Base-by-base conservation (phyloP, 2,888 invertebrate genomes). In the Standfussiana lucernea region DNA sequence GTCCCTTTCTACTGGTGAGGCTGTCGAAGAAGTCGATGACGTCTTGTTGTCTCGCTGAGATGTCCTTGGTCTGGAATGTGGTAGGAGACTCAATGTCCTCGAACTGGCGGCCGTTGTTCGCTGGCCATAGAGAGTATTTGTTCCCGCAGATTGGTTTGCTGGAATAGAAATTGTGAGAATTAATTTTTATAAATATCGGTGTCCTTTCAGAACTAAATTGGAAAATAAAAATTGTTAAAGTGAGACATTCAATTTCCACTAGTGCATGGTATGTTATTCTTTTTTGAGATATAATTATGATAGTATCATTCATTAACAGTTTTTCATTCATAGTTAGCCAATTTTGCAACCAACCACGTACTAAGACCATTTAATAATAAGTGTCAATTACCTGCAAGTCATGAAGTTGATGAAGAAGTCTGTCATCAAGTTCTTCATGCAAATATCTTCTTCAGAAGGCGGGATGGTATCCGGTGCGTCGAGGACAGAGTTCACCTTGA, bases 361-460 rank as follows among this genome's bases (percentile, higher is more conserved):
- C 40, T 40, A n/a, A 62, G 4, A 40, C n/a, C n/a, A n/a, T 28
- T 40, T n/a, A 40, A 40, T 28, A 40, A 42, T n/a, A 40, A 40
- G 40, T 40, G 64, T 40, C 24, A 91, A 71, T 93, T 90, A 96
- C 96, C 94, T 90, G 91, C 91, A 91, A 62, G 72, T 84, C 89
- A 95, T 93, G 70, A 94, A 96, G 77, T 94, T 92, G 18, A 88
- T 88, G 56, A 96, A 78, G 72, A 94, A 91, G 24, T 86, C 85
- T 0, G 93, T 93, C 94, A 96, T 94, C 90, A 91, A 89, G 28
- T 91, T 88, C 77, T 88, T 92, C 93, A 95, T 94, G 3, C 75
- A 37, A 13, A 90, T 88, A 75, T 95, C 94, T 6, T 81, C 79
- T 18, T 53, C 83, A 5, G 86, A 70, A 1, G 90, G 87, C 11